phyloP scores from a whole-genome alignment of 64 coral and sea anemone species.

The Orbicella faveolata region DNA sequence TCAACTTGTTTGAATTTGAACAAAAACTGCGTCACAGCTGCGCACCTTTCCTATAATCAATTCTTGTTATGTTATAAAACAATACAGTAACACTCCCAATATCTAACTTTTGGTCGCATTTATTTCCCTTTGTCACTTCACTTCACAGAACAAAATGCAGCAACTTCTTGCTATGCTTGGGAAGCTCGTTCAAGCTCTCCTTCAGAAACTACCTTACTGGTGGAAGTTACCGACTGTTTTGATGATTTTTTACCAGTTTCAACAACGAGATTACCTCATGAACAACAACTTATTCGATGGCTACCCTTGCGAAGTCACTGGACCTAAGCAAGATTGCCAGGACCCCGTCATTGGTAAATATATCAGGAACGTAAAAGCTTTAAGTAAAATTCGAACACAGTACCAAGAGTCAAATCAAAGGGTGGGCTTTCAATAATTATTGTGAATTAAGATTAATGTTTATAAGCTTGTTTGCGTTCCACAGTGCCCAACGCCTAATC shows the following conservation, averaged over 20 bases:
- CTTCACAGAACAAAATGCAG: background rate
- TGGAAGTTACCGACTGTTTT: slow-evolving; percentile 76
- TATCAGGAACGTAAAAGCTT: background rate
- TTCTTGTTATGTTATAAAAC: too few species aligned
- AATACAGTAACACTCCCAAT: too few species aligned
- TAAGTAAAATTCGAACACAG: background rate
- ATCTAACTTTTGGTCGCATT: background rate
- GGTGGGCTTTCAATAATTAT: background rate
- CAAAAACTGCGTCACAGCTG: too few species aligned
- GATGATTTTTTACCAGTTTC: slow-evolving; percentile 74
- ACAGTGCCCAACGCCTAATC: too few species aligned
- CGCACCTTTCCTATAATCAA: too few species aligned
- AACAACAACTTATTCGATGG: slow-evolving; percentile 69
- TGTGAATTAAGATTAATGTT: background rate
- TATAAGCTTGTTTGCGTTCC: too few species aligned
- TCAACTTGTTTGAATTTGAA: too few species aligned
- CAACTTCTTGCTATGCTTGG: background rate
- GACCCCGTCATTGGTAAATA: slow-evolving; percentile 76
- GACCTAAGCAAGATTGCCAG: slow-evolving; percentile 49
- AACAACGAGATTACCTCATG: slow-evolving; percentile 52
- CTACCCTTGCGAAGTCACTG: slow-evolving; percentile 25
- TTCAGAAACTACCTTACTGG: slow-evolving; percentile 32
- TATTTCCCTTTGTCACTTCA: background rate
- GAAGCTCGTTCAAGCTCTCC: slow-evolving; percentile 1
- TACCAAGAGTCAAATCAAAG: background rate